These are phyloP conservation scores for Lithosia quadra DNA, from an alignment of 2,888 invertebrate genomes.

Conservation along the genomic window DNA sequence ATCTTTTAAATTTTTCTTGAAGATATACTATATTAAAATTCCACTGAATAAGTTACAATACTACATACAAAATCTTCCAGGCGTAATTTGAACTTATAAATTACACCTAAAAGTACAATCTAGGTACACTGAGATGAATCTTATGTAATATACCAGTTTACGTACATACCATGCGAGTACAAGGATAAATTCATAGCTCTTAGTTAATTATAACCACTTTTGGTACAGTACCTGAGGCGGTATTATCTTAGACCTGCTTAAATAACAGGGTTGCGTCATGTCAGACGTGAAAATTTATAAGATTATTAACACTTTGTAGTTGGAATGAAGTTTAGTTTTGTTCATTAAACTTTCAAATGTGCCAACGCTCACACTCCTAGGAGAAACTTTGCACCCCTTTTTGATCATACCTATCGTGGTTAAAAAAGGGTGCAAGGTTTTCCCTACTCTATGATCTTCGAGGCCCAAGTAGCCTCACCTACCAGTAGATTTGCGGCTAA, in stretches of 20 bases:
- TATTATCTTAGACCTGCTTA: slow-evolving; percentile 48
- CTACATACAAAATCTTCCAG: slow-evolving; percentile 31
- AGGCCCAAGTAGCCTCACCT: no score
- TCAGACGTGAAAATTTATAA: neutral
- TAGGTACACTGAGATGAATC: slow-evolving; percentile 58
- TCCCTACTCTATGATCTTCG: no score
- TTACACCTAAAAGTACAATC: slow-evolving; percentile 46
- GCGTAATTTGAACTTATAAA: slow-evolving; percentile 52
- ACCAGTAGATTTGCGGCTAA: no score
- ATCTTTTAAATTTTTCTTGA: no score
- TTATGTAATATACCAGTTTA: slow-evolving; percentile 53
- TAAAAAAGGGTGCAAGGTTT: no score
- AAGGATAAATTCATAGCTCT: slow-evolving; percentile 56
- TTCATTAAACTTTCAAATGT: no score
- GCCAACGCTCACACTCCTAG: no score
- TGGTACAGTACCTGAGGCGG: slow-evolving; percentile 48
- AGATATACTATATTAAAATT: slow-evolving; percentile 13
- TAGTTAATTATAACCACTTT: slow-evolving; percentile 59
- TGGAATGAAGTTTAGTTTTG: neutral
- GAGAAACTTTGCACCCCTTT: no score
- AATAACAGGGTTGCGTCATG: slow-evolving; percentile 35
- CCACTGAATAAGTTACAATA: slow-evolving; percentile 32
- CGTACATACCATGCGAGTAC: slow-evolving; percentile 44
- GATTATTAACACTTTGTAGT: neutral
- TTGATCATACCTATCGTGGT: no score